Evolutionary conservation across 2,797 vertebrate genomes (phyloP).

Genomic region (Triplophysa yarkandensis): DNA sequence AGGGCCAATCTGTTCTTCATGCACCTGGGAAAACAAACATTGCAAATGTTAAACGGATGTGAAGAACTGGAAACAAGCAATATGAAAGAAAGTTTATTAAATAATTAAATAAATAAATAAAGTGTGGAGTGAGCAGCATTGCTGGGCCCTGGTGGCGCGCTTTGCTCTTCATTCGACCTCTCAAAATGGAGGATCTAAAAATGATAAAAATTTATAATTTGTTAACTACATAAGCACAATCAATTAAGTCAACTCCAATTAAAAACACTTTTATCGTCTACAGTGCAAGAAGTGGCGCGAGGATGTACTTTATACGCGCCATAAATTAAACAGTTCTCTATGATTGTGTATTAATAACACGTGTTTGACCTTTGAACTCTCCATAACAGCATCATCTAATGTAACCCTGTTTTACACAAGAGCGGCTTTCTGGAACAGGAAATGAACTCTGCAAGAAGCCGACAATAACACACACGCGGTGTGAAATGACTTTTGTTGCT

Average conservation of each 20-base stretch:
- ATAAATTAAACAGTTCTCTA: no score
- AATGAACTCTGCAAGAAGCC: constrained; percentile 2
- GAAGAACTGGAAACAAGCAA: neutral
- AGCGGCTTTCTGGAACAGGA: constrained; percentile 5
- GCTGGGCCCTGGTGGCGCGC: constrained; percentile 27
- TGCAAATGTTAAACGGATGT: neutral
- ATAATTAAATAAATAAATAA: neutral
- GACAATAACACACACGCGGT: neutral
- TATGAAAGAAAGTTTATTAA: no score
- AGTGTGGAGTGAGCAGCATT: neutral
- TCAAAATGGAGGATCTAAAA: constrained; percentile 56
- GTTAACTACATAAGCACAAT: no score
- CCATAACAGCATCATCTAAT: no score
- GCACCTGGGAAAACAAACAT: neutral
- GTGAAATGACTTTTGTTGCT: neutral
- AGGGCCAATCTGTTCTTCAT: neutral
- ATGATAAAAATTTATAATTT: constrained; percentile 32
- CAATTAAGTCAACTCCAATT: no score
- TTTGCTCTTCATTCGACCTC: constrained; percentile 23
- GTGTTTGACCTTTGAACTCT: no score
- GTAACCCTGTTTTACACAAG: no score
- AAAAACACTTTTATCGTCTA: no score
- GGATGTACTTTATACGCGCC: no score
- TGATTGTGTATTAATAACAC: no score
- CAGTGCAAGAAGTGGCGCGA: no score